Percentiles rank a stretch among this genome's conserved stretches.
Conservation (phyloP, 2,113 vertebrate species). For the Ochotona princeps region DNA sequence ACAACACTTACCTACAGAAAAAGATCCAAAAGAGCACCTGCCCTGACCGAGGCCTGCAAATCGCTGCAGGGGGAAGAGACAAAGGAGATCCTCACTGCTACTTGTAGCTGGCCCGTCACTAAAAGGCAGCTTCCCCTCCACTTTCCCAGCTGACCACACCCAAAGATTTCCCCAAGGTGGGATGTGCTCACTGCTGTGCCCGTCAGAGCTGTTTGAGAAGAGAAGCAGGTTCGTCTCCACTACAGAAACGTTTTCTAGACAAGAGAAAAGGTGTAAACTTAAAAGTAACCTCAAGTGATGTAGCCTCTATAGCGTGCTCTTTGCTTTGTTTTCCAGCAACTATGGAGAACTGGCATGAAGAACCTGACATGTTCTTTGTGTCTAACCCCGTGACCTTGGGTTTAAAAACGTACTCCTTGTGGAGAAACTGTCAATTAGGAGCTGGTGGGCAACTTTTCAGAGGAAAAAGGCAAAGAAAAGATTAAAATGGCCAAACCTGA, state of each 20-base stretch:
- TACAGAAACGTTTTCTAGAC: conserved; percentile 47
- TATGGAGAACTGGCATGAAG: conserved; percentile 8
- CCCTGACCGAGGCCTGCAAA: neutral
- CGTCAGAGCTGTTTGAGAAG: neutral
- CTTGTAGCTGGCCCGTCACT: neutral
- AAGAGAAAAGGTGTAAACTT: conserved; percentile 4
- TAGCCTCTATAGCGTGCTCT: neutral
- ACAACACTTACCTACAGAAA: conserved; percentile 20
- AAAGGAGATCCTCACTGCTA: neutral
- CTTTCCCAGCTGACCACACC: neutral
- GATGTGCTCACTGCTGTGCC: neutral
- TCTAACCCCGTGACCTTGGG: conserved; percentile 26
- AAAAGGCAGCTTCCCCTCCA: conserved; percentile 6
- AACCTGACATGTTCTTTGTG: conserved; percentile 24
- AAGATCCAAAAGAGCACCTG: conserved; percentile 10
- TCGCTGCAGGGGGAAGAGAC: neutral
- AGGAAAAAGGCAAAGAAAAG: neutral
- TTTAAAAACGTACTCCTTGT: conserved; percentile 41
- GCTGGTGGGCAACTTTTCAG: conserved; percentile 52
- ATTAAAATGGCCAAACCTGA: conserved; percentile 21
- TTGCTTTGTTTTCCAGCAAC: conserved; percentile 61
- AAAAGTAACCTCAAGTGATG: conserved; percentile 20
- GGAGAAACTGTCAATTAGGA: conserved; percentile 34
- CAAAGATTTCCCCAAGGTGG: conserved; percentile 14
- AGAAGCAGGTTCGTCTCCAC: neutral